Conservation (phyloP, 2,888 invertebrate species). For the Heliconius aoede region DNA sequence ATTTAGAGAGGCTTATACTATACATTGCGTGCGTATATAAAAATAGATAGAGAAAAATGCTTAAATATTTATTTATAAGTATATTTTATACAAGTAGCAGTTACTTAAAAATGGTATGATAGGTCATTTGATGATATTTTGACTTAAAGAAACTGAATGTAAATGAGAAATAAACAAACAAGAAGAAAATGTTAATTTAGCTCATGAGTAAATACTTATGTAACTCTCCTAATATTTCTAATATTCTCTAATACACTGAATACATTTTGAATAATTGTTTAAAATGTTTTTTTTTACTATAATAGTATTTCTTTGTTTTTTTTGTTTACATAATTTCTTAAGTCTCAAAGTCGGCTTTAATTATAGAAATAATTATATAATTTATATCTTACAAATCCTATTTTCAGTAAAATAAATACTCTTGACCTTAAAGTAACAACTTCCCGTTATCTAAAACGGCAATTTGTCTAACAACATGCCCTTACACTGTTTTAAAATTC, state of each 20-base stretch:
- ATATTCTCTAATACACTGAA: no score
- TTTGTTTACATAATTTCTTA: no score
- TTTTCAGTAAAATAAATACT: background rate
- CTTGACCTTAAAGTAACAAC: background rate
- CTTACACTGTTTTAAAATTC: conserved; percentile 36
- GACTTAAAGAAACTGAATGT: no score
- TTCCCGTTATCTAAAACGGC: conserved; percentile 35
- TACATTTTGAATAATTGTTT: no score
- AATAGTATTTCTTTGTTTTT: no score
- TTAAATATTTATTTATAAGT: background rate
- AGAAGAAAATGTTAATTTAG: no score
- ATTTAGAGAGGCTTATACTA: conserved; percentile 30
- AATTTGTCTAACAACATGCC: conserved; percentile 41
- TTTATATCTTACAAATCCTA: background rate
- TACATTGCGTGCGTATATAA: conserved; percentile 18
- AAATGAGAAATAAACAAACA: no score
- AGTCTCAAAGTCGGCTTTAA: no score
- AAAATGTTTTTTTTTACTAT: no score
- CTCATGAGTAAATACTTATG: no score
- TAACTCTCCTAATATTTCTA: no score
- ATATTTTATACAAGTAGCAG: background rate
- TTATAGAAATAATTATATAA: background rate
- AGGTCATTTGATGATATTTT: background rate
- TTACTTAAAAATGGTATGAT: background rate
- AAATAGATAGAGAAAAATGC: background rate